These are phyloP conservation scores for Drosophila demipolita DNA, from an alignment of 2,888 invertebrate genomes.

Conservation along the genomic window DNA sequence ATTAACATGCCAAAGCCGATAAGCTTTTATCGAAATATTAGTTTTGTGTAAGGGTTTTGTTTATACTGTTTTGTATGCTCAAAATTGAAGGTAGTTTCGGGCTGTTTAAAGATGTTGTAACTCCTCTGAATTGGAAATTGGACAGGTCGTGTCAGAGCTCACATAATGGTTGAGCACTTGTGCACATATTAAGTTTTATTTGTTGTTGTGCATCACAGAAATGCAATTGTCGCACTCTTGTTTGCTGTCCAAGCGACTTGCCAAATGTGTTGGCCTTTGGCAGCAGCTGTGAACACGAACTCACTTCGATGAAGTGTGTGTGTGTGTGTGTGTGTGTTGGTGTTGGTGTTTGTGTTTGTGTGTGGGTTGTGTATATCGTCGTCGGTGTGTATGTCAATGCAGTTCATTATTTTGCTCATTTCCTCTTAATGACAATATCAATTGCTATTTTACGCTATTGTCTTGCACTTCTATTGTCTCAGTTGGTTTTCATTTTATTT, in stretches of 20 bases:
- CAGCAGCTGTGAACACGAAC: constrained; percentile 62
- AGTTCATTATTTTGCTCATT: constrained; percentile 77
- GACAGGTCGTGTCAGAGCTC: not conserved
- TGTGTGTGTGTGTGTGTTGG: not conserved
- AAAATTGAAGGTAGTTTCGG: not conserved
- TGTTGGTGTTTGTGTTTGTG: not conserved
- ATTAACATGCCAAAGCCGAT: not conserved
- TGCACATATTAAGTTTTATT: not conserved
- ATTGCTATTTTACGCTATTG: constrained; percentile 75
- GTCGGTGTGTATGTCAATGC: constrained; percentile 21
- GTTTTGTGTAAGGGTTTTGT: not conserved
- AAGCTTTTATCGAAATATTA: not conserved
- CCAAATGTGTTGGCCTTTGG: constrained; percentile 53
- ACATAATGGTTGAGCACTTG: constrained; percentile 1
- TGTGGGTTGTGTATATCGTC: not conserved
- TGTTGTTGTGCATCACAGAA: constrained; percentile 19
- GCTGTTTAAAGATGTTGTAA: not conserved
- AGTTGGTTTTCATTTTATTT: constrained; percentile 67
- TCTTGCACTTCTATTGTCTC: constrained; percentile 71
- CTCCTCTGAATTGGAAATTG: not conserved
- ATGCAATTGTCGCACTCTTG: constrained; percentile 40
- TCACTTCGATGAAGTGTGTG: constrained; percentile 15
- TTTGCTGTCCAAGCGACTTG: constrained; percentile 34
- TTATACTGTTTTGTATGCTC: not conserved
- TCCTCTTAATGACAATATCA: constrained; percentile 79